phyloP scores from a whole-genome alignment of 2,797 vertebrate species.

The Thunnus albacares region DNA sequence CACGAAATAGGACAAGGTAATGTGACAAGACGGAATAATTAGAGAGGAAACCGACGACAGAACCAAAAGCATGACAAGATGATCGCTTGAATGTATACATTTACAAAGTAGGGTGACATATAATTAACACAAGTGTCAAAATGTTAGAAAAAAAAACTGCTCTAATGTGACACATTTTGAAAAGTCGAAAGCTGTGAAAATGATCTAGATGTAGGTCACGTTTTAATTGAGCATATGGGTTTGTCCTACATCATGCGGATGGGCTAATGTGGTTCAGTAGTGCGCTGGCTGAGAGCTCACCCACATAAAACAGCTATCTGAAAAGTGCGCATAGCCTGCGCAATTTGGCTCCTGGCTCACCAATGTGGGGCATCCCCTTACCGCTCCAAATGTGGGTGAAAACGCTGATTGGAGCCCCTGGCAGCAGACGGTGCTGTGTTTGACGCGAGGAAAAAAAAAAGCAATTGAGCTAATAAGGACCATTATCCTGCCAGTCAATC shows the following conservation, averaged over 20 bases:
- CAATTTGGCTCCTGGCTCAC: slow-evolving; percentile 77
- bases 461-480: slow-evolving; percentile 64
- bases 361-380: slow-evolving; percentile 67
- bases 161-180: neutral
- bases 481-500: slow-evolving; percentile 63
- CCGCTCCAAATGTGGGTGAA: slow-evolving; percentile 60
- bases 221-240: slow-evolving; percentile 56
- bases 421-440: slow-evolving; percentile 42
- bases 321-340: slow-evolving; percentile 81
- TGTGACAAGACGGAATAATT: neutral
- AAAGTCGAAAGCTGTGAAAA: neutral
- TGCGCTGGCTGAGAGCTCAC: slow-evolving; percentile 57
- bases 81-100: neutral
- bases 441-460: slow-evolving; percentile 1
- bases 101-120: neutral
- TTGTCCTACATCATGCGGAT: slow-evolving; percentile 65
- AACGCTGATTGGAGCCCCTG: slow-evolving; percentile 63
- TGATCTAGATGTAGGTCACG: slow-evolving; percentile 61
- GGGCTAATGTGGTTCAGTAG: slow-evolving; percentile 59
- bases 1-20: slow-evolving; percentile 17
- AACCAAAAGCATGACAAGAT: slow-evolving; percentile 4
- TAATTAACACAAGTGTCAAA: neutral
- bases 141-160: neutral
- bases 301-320: slow-evolving; percentile 61
- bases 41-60: slow-evolving; percentile 18